Conservation (phyloP, 2,888 invertebrate genomes). For the Chrysolina haemoptera region DNA sequence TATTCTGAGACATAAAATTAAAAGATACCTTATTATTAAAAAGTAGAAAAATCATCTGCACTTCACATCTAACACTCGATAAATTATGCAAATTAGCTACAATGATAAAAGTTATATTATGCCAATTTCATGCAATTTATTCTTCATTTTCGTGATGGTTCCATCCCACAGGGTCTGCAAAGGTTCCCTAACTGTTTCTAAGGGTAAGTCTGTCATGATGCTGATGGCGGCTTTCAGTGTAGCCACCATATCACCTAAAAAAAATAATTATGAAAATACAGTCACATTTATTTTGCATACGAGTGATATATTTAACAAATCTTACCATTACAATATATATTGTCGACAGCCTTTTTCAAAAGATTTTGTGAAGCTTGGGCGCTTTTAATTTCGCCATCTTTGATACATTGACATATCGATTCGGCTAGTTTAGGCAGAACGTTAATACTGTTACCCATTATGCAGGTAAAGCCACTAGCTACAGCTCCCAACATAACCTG, state of each 20-base stretch:
- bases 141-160: slow-evolving; percentile 56
- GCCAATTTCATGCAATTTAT: slow-evolving; percentile 57
- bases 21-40: background rate
- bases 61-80: background rate
- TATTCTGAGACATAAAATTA: background rate
- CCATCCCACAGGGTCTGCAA: slow-evolving; percentile 70
- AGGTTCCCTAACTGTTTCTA: slow-evolving; percentile 77
- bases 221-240: slow-evolving; percentile 81
- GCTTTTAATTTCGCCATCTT: slow-evolving; percentile 69
- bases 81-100: slow-evolving; percentile 10
- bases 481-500: slow-evolving; percentile 80
- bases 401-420: slow-evolving; percentile 74
- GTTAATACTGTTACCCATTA: slow-evolving; percentile 81
- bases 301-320: background rate
- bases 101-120: slow-evolving; percentile 52
- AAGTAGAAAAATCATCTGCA: slow-evolving; percentile 29
- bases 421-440: slow-evolving; percentile 76
- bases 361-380: slow-evolving; percentile 74
- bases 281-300: background rate
- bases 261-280: slow-evolving; percentile 5
- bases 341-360: slow-evolving; percentile 71
- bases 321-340: slow-evolving; percentile 73
- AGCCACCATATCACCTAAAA: slow-evolving; percentile 78
- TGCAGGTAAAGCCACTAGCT: slow-evolving; percentile 80
- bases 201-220: slow-evolving; percentile 74